Evolutionary conservation across 2,113 vertebrate species (phyloP).

Genomic region (Saccopteryx bilineata): DNA sequence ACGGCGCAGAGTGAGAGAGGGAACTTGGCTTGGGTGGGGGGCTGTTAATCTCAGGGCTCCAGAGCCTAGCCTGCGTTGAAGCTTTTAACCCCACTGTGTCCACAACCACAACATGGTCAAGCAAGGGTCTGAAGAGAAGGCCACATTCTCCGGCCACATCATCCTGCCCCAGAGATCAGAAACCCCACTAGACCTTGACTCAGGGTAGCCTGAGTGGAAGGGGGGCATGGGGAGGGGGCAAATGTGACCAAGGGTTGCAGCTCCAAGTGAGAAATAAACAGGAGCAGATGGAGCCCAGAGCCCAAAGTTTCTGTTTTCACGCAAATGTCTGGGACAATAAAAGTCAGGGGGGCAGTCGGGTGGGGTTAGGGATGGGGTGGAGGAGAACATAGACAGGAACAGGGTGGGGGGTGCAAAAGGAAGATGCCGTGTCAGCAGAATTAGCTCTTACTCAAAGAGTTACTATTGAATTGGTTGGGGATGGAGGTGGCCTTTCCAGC

Average conservation of each 20-base stretch:
- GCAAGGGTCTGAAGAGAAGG: not conserved
- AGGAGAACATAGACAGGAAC: constrained; percentile 50
- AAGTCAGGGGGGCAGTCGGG: constrained; percentile 66
- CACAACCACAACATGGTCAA: not conserved
- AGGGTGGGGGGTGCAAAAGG: constrained; percentile 40
- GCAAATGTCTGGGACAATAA: constrained; percentile 83
- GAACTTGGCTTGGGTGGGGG: not conserved
- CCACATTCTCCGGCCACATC: not conserved
- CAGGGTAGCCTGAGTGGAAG: not conserved
- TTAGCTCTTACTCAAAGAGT: constrained; percentile 72
- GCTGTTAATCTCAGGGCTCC: not conserved
- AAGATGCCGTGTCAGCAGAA: constrained; percentile 72
- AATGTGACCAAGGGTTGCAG: constrained; percentile 62
- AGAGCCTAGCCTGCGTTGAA: not conserved
- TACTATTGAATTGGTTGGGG: not conserved
- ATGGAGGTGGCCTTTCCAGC: constrained; percentile 47
- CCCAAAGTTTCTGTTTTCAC: constrained; percentile 80
- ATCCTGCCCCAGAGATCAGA: not conserved
- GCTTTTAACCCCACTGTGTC: not conserved
- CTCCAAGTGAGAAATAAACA: constrained; percentile 79
- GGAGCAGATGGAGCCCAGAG: constrained; percentile 81
- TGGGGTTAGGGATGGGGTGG: constrained; percentile 28
- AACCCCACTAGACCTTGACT: not conserved
- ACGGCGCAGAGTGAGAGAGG: not conserved
- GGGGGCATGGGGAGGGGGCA: constrained; percentile 21